Conservation (phyloP, 2,797 vertebrate genomes). For the Alosa sapidissima region DNA sequence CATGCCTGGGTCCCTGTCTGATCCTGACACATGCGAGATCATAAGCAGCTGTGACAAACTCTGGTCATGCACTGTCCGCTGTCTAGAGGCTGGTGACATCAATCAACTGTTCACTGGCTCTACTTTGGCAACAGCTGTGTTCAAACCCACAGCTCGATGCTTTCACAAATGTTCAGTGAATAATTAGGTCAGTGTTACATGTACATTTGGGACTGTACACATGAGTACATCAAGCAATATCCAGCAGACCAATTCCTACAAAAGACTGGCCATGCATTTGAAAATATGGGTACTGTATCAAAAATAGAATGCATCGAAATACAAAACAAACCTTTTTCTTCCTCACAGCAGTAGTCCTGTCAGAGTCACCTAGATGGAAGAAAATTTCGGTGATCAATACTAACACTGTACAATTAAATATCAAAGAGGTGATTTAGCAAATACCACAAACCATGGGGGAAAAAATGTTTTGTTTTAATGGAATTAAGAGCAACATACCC, state of each 20-base stretch:
- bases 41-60: background rate
- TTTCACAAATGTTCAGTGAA: constrained; percentile 15
- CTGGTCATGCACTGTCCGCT: constrained; percentile 18
- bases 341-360: constrained; percentile 60
- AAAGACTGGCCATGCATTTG: background rate
- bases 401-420: background rate
- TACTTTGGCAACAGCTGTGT: constrained; percentile 5
- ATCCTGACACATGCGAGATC: background rate
- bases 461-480: background rate
- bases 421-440: background rate
- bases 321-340: constrained; percentile 70
- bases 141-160: constrained; percentile 4
- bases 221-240: background rate
- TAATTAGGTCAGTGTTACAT: constrained; percentile 21
- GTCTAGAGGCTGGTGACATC: constrained; percentile 4
- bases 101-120: constrained; percentile 18
- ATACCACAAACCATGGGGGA: background rate
- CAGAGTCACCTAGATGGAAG: constrained; percentile 62
- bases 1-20: background rate
- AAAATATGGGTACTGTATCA: background rate
- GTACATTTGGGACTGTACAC: background rate
- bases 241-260: background rate
- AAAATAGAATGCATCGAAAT: background rate
- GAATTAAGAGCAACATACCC: constrained; percentile 58
- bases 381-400: constrained; percentile 38